Evolutionary conservation across 2,113 vertebrate genomes (phyloP), one percentile per base, ranked within the genome.

Genomic region (Ictalurus punctatus): DNA sequence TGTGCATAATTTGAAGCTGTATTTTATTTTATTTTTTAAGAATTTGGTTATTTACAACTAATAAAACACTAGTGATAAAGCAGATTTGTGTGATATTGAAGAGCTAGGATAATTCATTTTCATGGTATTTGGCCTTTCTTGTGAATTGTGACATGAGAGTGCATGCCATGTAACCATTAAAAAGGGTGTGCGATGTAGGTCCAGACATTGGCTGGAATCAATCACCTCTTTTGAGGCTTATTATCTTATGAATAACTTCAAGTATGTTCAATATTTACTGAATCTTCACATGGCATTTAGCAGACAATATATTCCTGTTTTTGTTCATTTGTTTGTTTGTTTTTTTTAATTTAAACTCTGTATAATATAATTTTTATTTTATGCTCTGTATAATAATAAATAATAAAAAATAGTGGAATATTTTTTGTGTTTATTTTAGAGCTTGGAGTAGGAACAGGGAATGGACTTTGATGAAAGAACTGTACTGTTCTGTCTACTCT

Each of bases 381-480:
- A 48, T 56, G 23, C 19, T 25, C 12, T 14, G 13, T 79, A 27
- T 52, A 27, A 23, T 82, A 59, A 82, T 27, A 52, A 56, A 56
- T 16, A 34, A 71, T 73, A 40, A 73, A 48, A 76, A 44, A 23
- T 76, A 58, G 65, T 84, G 40, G 56, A 54, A 48, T 14, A 52
- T 63, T n/a, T 84, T 69, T 79, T 54, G 14, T 65, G 59, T 84
- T 78, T 76, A 44, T 56, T 78, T 78, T 63, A 52, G 61, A 78
- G 48, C 61, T 80, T 79, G 59, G 21, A 63, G 13, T 67, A 52
- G 30, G 52, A 82, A 34, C n/a, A 61, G n/a, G 37, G 37, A 78
- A 84, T 88, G 25, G 67, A 37, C 12, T 59, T 69, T 85, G 83
- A 85, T 89, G 83, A 85, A 91, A 91, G 44, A 88, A 56, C 3